Base-by-base conservation (phyloP, 2,113 vertebrate genomes). In the Erythrocebus patas region DNA sequence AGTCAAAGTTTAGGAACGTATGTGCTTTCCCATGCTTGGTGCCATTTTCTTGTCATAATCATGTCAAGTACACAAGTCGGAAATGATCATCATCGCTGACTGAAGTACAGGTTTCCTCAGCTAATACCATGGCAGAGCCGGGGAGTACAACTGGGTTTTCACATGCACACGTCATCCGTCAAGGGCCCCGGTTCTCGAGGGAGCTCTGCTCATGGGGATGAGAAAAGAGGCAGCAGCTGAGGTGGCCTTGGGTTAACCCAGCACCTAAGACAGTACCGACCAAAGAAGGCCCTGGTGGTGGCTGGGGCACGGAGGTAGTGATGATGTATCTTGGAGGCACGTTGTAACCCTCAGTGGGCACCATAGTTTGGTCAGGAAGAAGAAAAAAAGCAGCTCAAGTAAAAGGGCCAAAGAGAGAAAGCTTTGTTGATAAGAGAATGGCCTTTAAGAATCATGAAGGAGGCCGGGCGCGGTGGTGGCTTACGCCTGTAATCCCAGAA, bases 351-450 rank as follows among this genome's bases (percentile, higher is more conserved):
- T 87, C 6, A 13, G 82, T 0, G 13, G 43, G n/a, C 16, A n/a
- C 22, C 11, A 59, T 11, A 10, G 20, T 11, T 86, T 16, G 2
- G 17, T 30, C 66, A n/a, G 38, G 70, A 91, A 61, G 78, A 40
- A 59, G 64, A 5, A 13, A 55, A 18, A 10, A 27, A 30, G 27
- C 8, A 22, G 35, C 5, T 22, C 40, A 14, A 16, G 50, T 25
- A 70, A 57, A 43, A 72, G 38, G 13, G 45, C 12, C 78, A 13
- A 75, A 17, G 81, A 59, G 72, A 35, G n/a, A 14, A 8, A 27
- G 40, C 9, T 0, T 6, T 18, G 17, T 1, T n/a, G 57, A 25
- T 1, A 4, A 55, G 9, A 73, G 30, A 25, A 2, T 0, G 0
- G 30, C 17, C 6, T 66, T 75, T 6, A 38, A 18, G 45, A 25